Conservation (phyloP, 2,797 vertebrate species). For the Sebastes steindachneri region DNA sequence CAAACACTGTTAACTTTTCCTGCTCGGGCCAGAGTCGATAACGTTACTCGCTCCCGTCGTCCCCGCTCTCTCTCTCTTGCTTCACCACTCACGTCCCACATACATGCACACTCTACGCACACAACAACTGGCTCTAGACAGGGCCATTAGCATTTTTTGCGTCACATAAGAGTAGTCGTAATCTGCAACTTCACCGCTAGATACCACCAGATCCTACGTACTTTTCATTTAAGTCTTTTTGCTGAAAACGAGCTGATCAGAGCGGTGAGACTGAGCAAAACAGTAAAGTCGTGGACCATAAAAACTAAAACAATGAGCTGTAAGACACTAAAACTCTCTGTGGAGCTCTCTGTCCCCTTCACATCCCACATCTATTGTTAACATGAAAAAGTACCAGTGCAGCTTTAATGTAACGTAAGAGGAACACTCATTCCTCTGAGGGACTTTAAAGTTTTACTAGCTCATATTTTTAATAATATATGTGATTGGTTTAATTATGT, state of each 20-base stretch:
- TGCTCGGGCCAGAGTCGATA: too few relatives aligned
- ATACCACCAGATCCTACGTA: too few relatives aligned
- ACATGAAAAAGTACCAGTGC: background rate
- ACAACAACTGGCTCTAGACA: too few relatives aligned
- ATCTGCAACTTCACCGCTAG: too few relatives aligned
- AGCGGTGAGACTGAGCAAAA: background rate
- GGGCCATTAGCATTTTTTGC: too few relatives aligned
- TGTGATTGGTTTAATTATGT: background rate
- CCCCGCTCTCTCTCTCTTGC: too few relatives aligned
- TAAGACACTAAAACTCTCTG: background rate
- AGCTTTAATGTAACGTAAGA: background rate
- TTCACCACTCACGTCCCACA: too few relatives aligned
- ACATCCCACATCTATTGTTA: background rate
- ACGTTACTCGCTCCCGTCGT: too few relatives aligned
- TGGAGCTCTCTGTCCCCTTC: background rate
- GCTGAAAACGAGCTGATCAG: background rate
- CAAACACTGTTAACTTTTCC: too few relatives aligned
- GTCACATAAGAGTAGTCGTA: too few relatives aligned
- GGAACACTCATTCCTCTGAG: background rate
- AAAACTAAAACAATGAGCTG: background rate
- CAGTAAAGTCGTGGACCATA: background rate
- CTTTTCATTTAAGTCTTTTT: too few relatives aligned
- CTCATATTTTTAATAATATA: slow-evolving; percentile 1
- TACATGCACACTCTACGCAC: too few relatives aligned
- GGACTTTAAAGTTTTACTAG: background rate